phyloP scores from a whole-genome alignment of 1,140 invertebrate genomes.

The Drosophila elegans region DNA sequence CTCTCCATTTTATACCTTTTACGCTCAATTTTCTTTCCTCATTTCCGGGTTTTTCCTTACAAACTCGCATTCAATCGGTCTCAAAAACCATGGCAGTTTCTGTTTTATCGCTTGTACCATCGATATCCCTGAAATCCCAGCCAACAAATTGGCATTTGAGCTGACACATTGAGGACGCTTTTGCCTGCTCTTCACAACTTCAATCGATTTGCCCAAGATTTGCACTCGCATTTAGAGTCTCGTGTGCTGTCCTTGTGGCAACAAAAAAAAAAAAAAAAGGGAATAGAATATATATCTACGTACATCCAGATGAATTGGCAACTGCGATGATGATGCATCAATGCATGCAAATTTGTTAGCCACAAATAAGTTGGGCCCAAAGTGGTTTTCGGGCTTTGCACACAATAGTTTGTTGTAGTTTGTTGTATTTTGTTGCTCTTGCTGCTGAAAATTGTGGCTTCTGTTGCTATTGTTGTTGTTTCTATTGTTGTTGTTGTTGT shows the following conservation, averaged over 20 bases:
- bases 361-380: conserved; percentile 43
- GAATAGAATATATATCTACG: conserved; percentile 2
- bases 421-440: conserved; percentile 12
- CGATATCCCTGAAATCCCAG: conserved; percentile 28
- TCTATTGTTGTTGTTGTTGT: not conserved
- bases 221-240: conserved; percentile 31
- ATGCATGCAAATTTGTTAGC: conserved; percentile 59
- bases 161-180: conserved; percentile 43
- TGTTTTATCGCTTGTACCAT: conserved; percentile 44
- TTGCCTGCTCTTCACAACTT: conserved; percentile 12
- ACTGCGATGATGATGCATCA: conserved; percentile 60
- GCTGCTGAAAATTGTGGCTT: conserved; percentile 18
- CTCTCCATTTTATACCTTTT: not conserved
- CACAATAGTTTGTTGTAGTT: conserved; percentile 16
- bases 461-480: conserved; percentile 1
- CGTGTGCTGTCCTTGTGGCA: conserved; percentile 41
- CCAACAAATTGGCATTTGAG: conserved; percentile 66
- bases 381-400: conserved; percentile 52
- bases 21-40: not conserved
- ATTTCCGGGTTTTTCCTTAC: not conserved
- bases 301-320: conserved; percentile 30
- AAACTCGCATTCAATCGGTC: conserved; percentile 1
- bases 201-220: conserved; percentile 60
- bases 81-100: conserved; percentile 22
- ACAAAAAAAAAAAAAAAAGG: conserved; percentile 8